These are phyloP conservation scores for Synergus gifuensis DNA, from an alignment of 2,888 invertebrate species.

Conservation along the genomic window DNA sequence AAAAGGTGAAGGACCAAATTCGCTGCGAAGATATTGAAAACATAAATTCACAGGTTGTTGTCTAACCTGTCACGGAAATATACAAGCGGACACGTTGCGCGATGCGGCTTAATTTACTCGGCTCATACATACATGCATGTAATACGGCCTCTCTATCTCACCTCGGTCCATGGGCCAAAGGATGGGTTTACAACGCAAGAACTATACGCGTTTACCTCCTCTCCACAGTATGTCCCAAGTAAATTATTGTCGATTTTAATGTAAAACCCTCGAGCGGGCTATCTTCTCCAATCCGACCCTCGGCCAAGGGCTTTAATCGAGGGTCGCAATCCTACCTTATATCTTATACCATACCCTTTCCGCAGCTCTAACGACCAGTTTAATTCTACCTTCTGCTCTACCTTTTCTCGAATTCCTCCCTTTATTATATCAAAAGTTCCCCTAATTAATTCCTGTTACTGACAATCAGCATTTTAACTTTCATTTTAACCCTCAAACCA, in stretches of 20 bases:
- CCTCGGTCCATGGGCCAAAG: slow-evolving; percentile 2
- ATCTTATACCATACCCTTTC: not conserved
- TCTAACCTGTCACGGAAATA: slow-evolving; percentile 21
- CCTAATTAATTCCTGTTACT: not conserved
- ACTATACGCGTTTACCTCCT: not conserved
- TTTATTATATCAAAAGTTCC: not conserved
- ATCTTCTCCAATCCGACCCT: not conserved
- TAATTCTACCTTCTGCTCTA: not conserved
- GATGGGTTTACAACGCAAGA: slow-evolving; percentile 13
- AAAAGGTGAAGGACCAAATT: not conserved
- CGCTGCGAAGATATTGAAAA: slow-evolving; percentile 59
- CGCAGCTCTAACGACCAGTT: not conserved
- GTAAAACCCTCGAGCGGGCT: slow-evolving; percentile 42
- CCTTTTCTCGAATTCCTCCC: not conserved
- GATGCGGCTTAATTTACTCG: slow-evolving; percentile 61
- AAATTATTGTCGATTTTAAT: slow-evolving; percentile 57
- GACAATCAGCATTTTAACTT: too few relatives aligned
- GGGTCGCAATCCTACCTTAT: not conserved
- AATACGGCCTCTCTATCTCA: slow-evolving; percentile 54
- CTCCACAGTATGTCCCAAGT: slow-evolving; percentile 19
- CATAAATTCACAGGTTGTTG: slow-evolving; percentile 61
- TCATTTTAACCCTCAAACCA: too few relatives aligned
- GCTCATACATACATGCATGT: slow-evolving; percentile 65
- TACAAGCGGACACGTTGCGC: slow-evolving; percentile 46
- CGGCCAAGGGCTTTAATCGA: not conserved